Evolutionary conservation across 2,113 vertebrate genomes (phyloP).

Genomic region (Cyprinodon variegatus): DNA sequence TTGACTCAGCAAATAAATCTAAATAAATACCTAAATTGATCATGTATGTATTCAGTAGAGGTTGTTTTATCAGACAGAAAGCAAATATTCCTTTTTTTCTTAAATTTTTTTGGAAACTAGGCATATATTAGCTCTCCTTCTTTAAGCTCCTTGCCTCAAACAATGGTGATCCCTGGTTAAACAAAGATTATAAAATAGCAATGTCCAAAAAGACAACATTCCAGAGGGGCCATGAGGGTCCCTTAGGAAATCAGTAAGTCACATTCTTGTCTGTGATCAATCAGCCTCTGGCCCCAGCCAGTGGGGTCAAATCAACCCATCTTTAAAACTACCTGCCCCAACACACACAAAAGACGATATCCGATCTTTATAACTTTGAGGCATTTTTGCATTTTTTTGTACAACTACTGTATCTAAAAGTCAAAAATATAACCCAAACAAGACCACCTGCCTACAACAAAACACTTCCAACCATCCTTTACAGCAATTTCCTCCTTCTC

Average conservation of each 20-base stretch:
- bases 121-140: background rate
- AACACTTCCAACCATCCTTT: constrained; percentile 2
- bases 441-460: constrained; percentile 17
- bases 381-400: constrained; percentile 38
- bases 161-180: constrained; percentile 35
- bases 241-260: constrained; percentile 71
- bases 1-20: background rate
- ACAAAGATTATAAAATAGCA: constrained; percentile 59
- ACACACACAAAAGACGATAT: constrained; percentile 27
- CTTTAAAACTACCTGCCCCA: constrained; percentile 62
- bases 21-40: background rate
- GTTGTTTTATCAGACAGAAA: background rate
- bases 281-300: constrained; percentile 71
- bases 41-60: background rate
- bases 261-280: constrained; percentile 79
- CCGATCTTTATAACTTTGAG: constrained; percentile 10
- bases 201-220: constrained; percentile 70
- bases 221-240: constrained; percentile 66
- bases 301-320: constrained; percentile 61
- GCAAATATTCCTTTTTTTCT: background rate
- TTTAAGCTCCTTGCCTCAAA: background rate
- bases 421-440: background rate
- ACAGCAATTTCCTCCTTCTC: constrained; percentile 39
- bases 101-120: background rate
- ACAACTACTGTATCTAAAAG: constrained; percentile 19